These are phyloP conservation scores for Creontiades dilutus DNA, from an alignment of 2,888 invertebrate genomes.

Conservation along the genomic window DNA sequence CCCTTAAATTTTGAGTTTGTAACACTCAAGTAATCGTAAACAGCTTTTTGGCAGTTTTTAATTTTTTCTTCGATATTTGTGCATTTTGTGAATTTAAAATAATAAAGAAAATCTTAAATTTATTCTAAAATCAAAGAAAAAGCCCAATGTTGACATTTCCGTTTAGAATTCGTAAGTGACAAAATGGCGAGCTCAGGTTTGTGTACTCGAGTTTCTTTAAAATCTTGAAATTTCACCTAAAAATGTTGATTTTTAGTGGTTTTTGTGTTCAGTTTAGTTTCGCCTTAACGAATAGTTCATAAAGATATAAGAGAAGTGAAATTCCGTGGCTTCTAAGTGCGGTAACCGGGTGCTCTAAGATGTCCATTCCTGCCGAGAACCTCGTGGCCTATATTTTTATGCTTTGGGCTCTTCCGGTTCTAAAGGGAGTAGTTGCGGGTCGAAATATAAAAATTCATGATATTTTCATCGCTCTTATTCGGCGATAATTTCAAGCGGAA, in stretches of 20 bases:
- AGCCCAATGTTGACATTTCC: constrained; percentile 10
- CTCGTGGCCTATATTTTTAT: constrained; percentile 62
- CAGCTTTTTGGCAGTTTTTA: not conserved
- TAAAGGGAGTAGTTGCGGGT: not conserved
- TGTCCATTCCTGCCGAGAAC: constrained; percentile 22
- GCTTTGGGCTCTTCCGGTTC: constrained; percentile 6
- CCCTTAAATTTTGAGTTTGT: too few species aligned
- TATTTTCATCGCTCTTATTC: not conserved
- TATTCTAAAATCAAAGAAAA: not conserved
- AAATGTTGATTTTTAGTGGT: not conserved
- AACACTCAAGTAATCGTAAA: not conserved
- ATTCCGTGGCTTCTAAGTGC: not conserved
- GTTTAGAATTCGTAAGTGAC: constrained; percentile 34
- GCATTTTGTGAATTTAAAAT: not conserved
- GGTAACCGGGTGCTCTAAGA: not conserved
- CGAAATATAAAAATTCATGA: not conserved
- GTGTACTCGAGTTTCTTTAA: constrained; percentile 54
- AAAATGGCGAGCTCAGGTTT: constrained; percentile 70
- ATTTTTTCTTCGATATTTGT: not conserved
- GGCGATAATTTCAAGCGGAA: not conserved
- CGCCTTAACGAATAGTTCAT: not conserved
- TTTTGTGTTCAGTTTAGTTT: constrained; percentile 35
- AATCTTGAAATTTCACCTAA: constrained; percentile 38
- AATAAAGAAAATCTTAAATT: not conserved
- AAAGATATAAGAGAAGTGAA: not conserved